A percentile compares a stretch with the other conserved stretches of the same genome.
These are phyloP conservation scores for Coranthus polyacanthus DNA, from an alignment of 2,797 vertebrate species.

Conservation along the genomic window DNA sequence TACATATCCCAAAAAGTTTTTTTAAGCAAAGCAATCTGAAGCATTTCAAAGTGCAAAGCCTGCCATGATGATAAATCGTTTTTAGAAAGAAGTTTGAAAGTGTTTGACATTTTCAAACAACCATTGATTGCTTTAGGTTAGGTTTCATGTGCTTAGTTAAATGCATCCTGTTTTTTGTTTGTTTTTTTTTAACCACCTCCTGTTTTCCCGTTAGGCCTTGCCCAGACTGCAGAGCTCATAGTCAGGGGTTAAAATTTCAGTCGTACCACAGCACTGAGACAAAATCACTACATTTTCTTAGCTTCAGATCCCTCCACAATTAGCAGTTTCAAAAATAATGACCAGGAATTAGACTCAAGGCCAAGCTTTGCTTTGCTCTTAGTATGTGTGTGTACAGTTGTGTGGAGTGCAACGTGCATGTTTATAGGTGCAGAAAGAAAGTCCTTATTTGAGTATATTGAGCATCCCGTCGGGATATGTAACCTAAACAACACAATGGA, in stretches of 20 bases:
- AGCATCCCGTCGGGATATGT: conserved; percentile 81
- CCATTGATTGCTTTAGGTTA: neutral
- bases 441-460: conserved; percentile 70
- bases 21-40: conserved; percentile 22
- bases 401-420: conserved; percentile 19
- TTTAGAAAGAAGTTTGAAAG: conserved; percentile 2
- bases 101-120: conserved; percentile 8
- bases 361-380: conserved; percentile 38
- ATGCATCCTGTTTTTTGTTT: no score
- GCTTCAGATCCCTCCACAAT: conserved; percentile 31
- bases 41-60: conserved; percentile 2
- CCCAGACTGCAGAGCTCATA: neutral
- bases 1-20: conserved; percentile 15
- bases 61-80: conserved; percentile 13
- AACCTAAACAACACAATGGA: conserved; percentile 81
- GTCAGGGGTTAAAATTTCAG: conserved; percentile 18
- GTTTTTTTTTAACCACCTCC: neutral
- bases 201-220: neutral
- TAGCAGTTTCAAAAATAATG: conserved; percentile 27
- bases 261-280: neutral
- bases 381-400: conserved; percentile 22
- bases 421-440: conserved; percentile 45
- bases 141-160: neutral
- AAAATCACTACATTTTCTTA: neutral
- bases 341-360: conserved; percentile 33